A percentile compares a stretch with the other conserved stretches of the same genome.
These are phyloP conservation scores for Corydoras maculifer DNA, from an alignment of 2,113 vertebrate species.

Conservation along the genomic window DNA sequence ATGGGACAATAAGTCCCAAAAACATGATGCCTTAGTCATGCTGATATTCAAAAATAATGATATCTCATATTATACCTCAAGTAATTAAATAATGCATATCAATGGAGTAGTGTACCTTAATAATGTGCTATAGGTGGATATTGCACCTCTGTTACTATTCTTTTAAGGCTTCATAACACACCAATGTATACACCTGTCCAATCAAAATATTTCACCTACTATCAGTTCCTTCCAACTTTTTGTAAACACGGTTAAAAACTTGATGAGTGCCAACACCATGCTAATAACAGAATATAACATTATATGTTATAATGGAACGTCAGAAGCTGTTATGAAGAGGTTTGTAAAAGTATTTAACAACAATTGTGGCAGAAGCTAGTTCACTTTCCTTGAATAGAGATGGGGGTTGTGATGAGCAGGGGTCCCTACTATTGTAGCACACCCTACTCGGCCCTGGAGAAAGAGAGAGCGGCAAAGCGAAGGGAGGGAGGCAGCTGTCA, in stretches of 20 bases:
- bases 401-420: conserved; percentile 56
- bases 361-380: conserved; percentile 60
- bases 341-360: conserved; percentile 71
- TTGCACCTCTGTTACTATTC: conserved; percentile 38
- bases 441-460: conserved; percentile 49
- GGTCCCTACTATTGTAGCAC: conserved; percentile 65
- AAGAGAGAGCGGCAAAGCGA: conserved; percentile 34
- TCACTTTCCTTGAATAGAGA: conserved; percentile 59
- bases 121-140: background rate
- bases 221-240: background rate
- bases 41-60: too few species aligned
- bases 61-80: too few species aligned
- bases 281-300: too few species aligned
- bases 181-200: conserved; percentile 38
- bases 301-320: too few species aligned
- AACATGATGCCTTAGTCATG: too few species aligned
- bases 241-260: background rate
- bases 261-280: too few species aligned
- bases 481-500: conserved; percentile 69
- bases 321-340: conserved; percentile 31
- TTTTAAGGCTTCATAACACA: conserved; percentile 1
- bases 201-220: background rate
- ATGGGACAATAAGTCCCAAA: too few species aligned
- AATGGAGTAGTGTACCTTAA: background rate
- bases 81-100: too few species aligned